Base-by-base conservation (phyloP, 2,888 invertebrate genomes). In the Melipona bicolor region DNA sequence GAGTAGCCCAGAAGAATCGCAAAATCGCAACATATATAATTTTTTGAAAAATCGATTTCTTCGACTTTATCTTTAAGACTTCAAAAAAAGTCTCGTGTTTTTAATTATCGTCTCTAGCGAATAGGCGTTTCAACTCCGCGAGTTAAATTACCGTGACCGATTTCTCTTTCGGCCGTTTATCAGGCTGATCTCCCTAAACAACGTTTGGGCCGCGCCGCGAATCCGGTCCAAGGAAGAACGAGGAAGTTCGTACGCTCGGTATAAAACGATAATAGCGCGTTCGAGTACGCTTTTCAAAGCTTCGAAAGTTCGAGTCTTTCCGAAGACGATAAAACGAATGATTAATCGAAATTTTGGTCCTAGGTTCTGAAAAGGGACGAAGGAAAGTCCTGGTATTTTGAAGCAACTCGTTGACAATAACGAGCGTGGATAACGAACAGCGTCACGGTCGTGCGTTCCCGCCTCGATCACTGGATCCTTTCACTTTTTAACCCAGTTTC, bases 401-500 rank as follows among this genome's bases (percentile, higher is more conserved):
- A 4, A 32, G 32, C 32, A 32, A 4, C 32, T 32, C 32, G 32
- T 32, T 32, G 32, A 32, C 32, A 32, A 32, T 4, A 32, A 32
- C 3, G 32, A 32, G 32, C 32, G 11, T 50, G 67, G 80, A 83
- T 83, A 81, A 27, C 69, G 61, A 68, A 59, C 43, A 84, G 76
- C 85, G 69, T 87, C 87, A 87, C 83, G 85, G 82, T 79, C 89
- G 36, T 43, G 43, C 43, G 88, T 91, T 90, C 88, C 81, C 87
- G 87, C 79, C 84, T 77, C 90, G 87, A 91, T 87, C 91, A 83
- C 90, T 81, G 83, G 82, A 90, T 91, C 93, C 93, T 93, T 93
- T 93, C 93, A 93, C 93, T 93, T 93, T 93, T 93, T 93, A 93
- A 93, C 93, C 93, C 90, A 93, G 91, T 92, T 92, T 91, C 89